Evolutionary conservation across 2,113 vertebrate genomes (phyloP).

Genomic region (Craseonycteris thonglongyai): DNA sequence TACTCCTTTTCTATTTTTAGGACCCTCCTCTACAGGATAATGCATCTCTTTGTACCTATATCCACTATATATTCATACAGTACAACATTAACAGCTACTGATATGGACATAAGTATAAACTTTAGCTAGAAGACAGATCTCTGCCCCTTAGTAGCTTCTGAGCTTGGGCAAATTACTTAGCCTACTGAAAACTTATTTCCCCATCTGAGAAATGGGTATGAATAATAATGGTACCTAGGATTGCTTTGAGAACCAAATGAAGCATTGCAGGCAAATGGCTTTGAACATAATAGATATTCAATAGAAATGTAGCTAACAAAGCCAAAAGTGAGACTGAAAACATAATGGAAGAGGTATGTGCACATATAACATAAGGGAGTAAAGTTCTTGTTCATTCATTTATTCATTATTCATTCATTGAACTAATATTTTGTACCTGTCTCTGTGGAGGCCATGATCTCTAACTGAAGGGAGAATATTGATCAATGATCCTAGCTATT

Average conservation of each 20-base stretch:
- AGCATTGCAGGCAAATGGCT: not conserved
- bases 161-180: not conserved
- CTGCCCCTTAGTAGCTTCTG: not conserved
- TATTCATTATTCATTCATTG: not conserved
- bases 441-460: not conserved
- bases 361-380: not conserved
- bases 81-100: not conserved
- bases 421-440: not conserved
- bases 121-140: not conserved
- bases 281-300: not conserved
- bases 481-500: too few relatives aligned
- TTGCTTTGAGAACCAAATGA: not conserved
- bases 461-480: not conserved
- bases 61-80: too few relatives aligned
- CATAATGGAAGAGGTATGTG: not conserved
- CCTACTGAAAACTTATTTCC: not conserved
- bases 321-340: not conserved
- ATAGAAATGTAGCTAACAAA: not conserved
- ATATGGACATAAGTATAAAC: not conserved
- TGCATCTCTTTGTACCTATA: not conserved
- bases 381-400: not conserved
- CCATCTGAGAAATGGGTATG: not conserved
- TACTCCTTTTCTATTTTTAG: not conserved
- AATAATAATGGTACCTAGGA: not conserved
- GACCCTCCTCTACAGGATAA: not conserved